Evolutionary conservation across 2,797 vertebrate species (phyloP).

Genomic region (Amblyopsis hoosieri): DNA sequence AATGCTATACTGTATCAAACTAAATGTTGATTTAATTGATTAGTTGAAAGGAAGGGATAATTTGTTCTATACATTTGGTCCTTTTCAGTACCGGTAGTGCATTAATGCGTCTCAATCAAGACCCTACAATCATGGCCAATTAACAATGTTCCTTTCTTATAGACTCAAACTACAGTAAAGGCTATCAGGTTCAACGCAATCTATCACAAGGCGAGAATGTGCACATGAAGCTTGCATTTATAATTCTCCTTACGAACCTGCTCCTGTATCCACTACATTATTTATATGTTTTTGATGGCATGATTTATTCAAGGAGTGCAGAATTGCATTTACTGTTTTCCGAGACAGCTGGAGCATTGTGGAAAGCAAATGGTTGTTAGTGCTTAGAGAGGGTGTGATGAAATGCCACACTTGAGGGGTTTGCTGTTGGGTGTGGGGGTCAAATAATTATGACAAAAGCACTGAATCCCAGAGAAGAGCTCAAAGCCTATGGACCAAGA

Average conservation of each 20-base stretch:
- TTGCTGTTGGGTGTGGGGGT: slow-evolving; percentile 2
- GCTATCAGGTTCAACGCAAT: slow-evolving; percentile 10
- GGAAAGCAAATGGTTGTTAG: slow-evolving; percentile 19
- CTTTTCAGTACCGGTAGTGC: no score
- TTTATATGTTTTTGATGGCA: slow-evolving; percentile 40
- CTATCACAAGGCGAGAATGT: neutral
- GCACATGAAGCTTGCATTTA: neutral
- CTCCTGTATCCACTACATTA: slow-evolving; percentile 31
- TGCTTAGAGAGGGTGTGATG: slow-evolving; percentile 2
- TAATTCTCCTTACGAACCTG: slow-evolving; percentile 17
- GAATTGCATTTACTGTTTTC: slow-evolving; percentile 15
- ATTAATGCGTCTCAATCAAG: no score
- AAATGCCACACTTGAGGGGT: neutral
- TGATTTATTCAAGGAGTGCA: slow-evolving; percentile 40
- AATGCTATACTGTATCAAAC: no score
- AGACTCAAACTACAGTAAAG: neutral
- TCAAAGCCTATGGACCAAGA: no score
- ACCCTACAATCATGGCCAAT: no score
- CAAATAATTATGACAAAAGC: slow-evolving; percentile 1
- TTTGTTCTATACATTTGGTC: no score
- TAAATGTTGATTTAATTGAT: no score
- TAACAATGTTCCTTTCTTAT: no score
- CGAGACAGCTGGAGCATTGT: slow-evolving; percentile 21
- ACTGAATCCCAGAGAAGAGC: neutral
- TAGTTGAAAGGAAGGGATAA: no score